A percentile compares a stretch with the other conserved stretches of the same genome.
Conservation (phyloP, 2,888 invertebrate genomes). For the Aphodius granarius region DNA sequence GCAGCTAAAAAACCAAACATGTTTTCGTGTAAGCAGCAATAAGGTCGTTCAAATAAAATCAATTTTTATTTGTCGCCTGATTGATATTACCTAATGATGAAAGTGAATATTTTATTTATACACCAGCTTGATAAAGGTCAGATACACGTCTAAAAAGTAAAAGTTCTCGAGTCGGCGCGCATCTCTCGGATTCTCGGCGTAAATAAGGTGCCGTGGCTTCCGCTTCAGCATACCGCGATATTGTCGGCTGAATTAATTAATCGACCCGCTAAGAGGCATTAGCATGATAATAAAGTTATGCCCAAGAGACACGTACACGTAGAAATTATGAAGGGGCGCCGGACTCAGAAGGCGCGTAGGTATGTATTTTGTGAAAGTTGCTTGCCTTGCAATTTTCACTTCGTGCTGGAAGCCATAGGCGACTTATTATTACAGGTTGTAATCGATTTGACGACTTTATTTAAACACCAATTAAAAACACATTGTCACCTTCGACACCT, state of each 20-base stretch:
- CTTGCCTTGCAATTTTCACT: conserved; percentile 45
- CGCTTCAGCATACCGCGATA: background rate
- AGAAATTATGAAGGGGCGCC: background rate
- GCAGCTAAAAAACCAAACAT: conserved; percentile 9
- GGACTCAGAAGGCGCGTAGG: conserved; percentile 27
- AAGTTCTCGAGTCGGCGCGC: background rate
- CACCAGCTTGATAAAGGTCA: background rate
- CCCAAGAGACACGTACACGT: background rate
- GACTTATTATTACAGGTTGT: background rate
- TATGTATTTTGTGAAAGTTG: conserved; percentile 44
- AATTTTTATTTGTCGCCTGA: background rate
- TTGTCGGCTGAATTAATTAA: background rate
- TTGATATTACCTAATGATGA: background rate
- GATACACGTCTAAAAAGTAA: background rate
- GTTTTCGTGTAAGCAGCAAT: no score
- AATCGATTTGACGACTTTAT: background rate
- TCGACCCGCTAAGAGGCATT: background rate
- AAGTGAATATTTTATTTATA: background rate
- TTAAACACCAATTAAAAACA: background rate
- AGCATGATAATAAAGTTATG: background rate
- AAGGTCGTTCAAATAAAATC: no score
- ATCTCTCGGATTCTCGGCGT: background rate
- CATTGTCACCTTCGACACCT: background rate
- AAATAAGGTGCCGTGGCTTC: background rate
- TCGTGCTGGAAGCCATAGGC: conserved; percentile 10